phyloP scores from a whole-genome alignment of 2,888 invertebrate genomes.

The Agriotes lineatus region DNA sequence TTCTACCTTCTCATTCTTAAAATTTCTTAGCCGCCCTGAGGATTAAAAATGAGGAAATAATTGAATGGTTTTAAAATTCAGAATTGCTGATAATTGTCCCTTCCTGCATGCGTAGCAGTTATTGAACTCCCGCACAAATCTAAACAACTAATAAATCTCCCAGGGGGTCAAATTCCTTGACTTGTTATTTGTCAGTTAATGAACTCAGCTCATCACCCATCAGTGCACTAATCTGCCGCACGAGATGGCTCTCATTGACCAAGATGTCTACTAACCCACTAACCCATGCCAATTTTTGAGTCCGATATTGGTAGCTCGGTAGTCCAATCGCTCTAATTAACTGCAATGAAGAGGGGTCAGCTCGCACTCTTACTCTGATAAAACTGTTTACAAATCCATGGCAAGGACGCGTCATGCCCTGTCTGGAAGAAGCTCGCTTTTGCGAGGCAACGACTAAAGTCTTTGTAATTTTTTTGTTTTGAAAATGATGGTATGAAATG shows the following conservation, averaged over 20 bases:
- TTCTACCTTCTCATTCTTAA: no score
- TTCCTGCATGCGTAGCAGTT: conserved; percentile 1
- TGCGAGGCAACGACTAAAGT: no score
- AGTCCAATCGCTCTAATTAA: neutral
- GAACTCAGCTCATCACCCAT: neutral
- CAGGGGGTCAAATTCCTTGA: conserved; percentile 23
- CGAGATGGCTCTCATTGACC: neutral
- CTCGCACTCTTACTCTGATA: neutral
- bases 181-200: conserved; percentile 1
- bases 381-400: neutral
- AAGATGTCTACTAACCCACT: conserved; percentile 12
- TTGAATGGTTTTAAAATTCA: no score
- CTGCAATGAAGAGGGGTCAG: neutral
- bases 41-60: no score
- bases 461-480: no score
- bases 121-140: conserved; percentile 13
- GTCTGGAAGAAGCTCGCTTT: neutral
- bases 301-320: neutral
- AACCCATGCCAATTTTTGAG: conserved; percentile 12
- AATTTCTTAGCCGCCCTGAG: no score
- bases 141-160: conserved; percentile 1
- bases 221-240: neutral
- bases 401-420: neutral
- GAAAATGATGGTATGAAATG: no score
- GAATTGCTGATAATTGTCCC: neutral